Evolutionary conservation across 2,888 invertebrate genomes (phyloP), one percentile per base, ranked within the genome.

Genomic region (Apotomis capreana): DNA sequence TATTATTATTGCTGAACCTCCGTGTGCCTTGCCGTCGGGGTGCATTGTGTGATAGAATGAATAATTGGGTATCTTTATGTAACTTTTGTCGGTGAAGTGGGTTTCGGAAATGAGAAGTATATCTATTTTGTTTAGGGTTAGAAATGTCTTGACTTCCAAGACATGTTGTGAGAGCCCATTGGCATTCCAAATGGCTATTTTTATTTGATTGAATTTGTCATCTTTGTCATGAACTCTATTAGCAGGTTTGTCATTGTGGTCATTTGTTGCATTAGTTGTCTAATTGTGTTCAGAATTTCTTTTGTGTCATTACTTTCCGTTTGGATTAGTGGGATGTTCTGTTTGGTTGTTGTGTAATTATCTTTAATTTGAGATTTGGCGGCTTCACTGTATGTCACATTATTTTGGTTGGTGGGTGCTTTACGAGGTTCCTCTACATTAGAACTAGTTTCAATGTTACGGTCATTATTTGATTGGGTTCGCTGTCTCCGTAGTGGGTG

Each of bases 1-100:
- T 4, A 76, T 75, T 8, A 76, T 49, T 9, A 79, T 73, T 9
- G 76, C 77, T 5, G 76, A 74, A 2, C 77, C 76, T n/a, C 75
- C 76, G 36, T 76, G 75, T 10, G 76, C 77, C 60, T 73, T 78
- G 8, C 74, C 74, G 65, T 76, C 75, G 10, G 79, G 76, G 59
- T 79, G 77, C 58, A 68, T 77, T 4, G 76, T 78, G 80, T 84
- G 57, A 82, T 85, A 72, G 81, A 85, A 73, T 78, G 70, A 61
- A 77, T 80, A 73, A 76, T 69, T 37, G 6, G 68, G 70, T 13
- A 78, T 70, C 40, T 68, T 68, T 15, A 76, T 60, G 54, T 67
- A 68, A 26, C 65, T 76, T 68, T 73, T 77, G 0, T 40, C 15
- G 10, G 76, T 76, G 15, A 78, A 77, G 54, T 77, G 76, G 6